phyloP scores from a whole-genome alignment of 2,888 invertebrate species.

The Conus canariensis region DNA sequence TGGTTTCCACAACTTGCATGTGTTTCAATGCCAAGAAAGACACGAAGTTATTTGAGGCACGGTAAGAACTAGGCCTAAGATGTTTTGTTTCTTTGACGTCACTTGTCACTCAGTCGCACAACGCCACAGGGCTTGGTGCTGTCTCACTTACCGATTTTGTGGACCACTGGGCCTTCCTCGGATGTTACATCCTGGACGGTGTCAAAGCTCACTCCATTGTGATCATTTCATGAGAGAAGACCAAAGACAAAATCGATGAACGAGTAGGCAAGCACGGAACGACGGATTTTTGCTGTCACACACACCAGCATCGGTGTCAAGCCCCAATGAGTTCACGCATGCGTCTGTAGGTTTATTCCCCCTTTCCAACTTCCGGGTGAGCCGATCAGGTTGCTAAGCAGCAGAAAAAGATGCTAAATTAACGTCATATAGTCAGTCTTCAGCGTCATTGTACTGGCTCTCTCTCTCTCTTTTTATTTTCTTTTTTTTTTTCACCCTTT shows the following conservation, averaged over 20 bases:
- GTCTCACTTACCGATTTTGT: slow-evolving; percentile 22
- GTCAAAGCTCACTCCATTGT: slow-evolving; percentile 22
- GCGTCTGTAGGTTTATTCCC: slow-evolving; percentile 26
- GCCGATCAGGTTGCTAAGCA: slow-evolving; percentile 25
- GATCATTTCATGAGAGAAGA: slow-evolving; percentile 6
- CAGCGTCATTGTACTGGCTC: too few species aligned
- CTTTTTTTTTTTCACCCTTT: too few species aligned
- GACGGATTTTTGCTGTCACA: slow-evolving; percentile 20
- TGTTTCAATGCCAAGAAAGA: not conserved
- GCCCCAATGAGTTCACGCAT: slow-evolving; percentile 33
- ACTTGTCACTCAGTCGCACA: slow-evolving; percentile 18
- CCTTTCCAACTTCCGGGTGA: slow-evolving; percentile 26
- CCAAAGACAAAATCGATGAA: slow-evolving; percentile 20
- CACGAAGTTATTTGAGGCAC: slow-evolving; percentile 9
- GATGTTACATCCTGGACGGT: slow-evolving; percentile 6
- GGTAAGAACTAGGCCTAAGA: not conserved
- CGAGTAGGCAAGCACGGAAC: slow-evolving; percentile 13
- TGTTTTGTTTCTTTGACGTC: slow-evolving; percentile 34
- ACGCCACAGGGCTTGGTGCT: not conserved
- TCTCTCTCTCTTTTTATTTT: too few species aligned
- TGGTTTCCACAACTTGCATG: not conserved
- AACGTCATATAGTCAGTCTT: too few species aligned
- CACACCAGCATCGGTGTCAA: slow-evolving; percentile 20
- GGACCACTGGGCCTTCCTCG: slow-evolving; percentile 7
- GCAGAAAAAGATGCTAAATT: not conserved